Base-by-base conservation (phyloP, 1,140 invertebrate species). In the Littorina saxatilis region DNA sequence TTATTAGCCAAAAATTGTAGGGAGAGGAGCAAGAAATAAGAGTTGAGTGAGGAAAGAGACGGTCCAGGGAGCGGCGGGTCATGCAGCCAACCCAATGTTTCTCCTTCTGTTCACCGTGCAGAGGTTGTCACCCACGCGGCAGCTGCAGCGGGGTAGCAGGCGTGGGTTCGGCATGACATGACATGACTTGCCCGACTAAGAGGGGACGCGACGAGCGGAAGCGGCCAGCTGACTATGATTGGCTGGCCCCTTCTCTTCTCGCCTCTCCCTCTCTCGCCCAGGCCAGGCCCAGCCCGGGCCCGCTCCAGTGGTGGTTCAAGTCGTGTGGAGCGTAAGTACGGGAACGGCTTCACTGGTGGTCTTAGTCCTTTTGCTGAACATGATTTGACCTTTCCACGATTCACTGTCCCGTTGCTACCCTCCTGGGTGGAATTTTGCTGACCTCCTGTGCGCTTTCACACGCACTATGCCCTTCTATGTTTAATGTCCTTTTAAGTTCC, bases 161-260 rank as follows among this genome's bases (percentile, higher is more conserved):
- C 63, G 43, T n/a, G 35, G 43, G 76, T 78, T 58, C 58, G 76
- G 76, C 76, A 78, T 78, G 76, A 78, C 76, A 78, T 78, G 76
- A 63, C 58, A 20, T 27, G n/a, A n/a, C n/a, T n/a, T n/a, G n/a
- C n/a, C n/a, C n/a, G 55, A 39, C 76, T 27, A 29, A 63, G 76
- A 78, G 76, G 55, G 58, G 76, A 78, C 50, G 55, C 50, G 76
- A 78, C 76, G 76, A 78, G 63, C 35, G 76, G 76, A 78, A 78
- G 76, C 76, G 76, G 76, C 76, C 76, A 78, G 76, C 76, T 50
- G 40, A 52, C 43, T 35, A 37, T 40, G 15, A 27, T 58, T n/a
- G 76, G 76, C 76, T 78, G 76, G 76, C 76, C 76, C 76, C 76
- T 78, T 66, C 76, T 76, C 74, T 66, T 78, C 55, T 78, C 76